Percentiles rank a stretch among this genome's conserved stretches.
phyloP scores from a whole-genome alignment of 2,113 vertebrate species.

The Lethenteron camtschaticum region DNA sequence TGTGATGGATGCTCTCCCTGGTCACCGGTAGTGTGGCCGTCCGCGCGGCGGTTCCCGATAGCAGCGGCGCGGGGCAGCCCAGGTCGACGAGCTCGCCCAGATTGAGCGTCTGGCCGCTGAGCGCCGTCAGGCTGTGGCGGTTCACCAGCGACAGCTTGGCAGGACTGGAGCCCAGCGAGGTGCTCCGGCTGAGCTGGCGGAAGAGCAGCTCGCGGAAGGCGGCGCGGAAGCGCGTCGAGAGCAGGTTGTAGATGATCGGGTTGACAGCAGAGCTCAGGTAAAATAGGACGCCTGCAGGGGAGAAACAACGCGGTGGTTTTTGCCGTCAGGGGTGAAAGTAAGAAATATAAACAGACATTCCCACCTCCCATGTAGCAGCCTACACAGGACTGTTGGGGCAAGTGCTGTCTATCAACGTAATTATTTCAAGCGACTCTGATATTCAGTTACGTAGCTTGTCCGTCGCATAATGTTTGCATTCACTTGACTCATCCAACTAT shows the following conservation, averaged over 20 bases:
- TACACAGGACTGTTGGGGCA: too few species aligned
- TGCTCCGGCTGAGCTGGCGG: constrained; percentile 11
- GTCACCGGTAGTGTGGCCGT: too few species aligned
- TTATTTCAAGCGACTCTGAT: not conserved
- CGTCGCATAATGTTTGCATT: not conserved
- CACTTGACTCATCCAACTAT: not conserved
- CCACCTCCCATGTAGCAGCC: too few species aligned
- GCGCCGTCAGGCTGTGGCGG: too few species aligned
- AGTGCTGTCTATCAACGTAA: constrained; percentile 6
- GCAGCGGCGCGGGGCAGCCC: too few species aligned
- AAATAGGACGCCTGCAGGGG: constrained; percentile 29
- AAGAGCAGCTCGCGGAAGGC: constrained; percentile 25
- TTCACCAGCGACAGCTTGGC: not conserved
- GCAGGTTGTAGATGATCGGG: constrained; percentile 34
- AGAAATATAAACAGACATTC: constrained; percentile 7
- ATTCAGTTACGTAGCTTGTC: not conserved
- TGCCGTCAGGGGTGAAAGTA: not conserved
- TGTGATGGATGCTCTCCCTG: too few species aligned
- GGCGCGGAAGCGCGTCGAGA: constrained; percentile 28
- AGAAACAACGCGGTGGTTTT: not conserved
- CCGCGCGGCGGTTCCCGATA: too few species aligned
- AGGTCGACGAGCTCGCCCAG: too few species aligned
- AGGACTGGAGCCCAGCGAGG: not conserved
- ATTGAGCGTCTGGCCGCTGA: too few species aligned
- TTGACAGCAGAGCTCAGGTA: constrained; percentile 38